Evolutionary conservation across 2,888 invertebrate species (phyloP).

Genomic region (Aphidius colemani): DNA sequence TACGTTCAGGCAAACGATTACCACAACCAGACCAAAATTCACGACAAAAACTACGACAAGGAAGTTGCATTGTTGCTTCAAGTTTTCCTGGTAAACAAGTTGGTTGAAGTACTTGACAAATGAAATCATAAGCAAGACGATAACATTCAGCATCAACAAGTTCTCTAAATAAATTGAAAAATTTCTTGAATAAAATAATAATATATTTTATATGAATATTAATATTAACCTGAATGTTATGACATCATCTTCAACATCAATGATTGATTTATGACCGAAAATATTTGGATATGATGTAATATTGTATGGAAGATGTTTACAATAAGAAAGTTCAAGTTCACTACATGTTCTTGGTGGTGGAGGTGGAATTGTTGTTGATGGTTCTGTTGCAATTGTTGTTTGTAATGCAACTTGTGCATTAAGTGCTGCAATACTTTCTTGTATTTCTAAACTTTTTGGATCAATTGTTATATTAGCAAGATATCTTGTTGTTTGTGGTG

Average conservation of each 20-base stretch:
- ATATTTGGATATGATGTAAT: conserved; percentile 83
- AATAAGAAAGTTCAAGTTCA: conserved; percentile 70
- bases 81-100: conserved; percentile 65
- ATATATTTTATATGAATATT: conserved; percentile 6
- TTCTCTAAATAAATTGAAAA: conserved; percentile 61
- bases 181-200: background rate
- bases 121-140: conserved; percentile 84
- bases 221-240: conserved; percentile 70
- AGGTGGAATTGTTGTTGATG: conserved; percentile 64
- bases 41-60: conserved; percentile 83
- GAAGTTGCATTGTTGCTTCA: conserved; percentile 67
- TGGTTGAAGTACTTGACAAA: conserved; percentile 85
- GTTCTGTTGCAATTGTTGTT: conserved; percentile 44
- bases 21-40: conserved; percentile 86
- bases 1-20: conserved; percentile 71
- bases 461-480: conserved; percentile 71
- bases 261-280: conserved; percentile 69
- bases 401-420: conserved; percentile 57
- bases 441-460: conserved; percentile 69
- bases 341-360: conserved; percentile 72
- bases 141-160: conserved; percentile 92
- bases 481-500: conserved; percentile 64
- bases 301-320: conserved; percentile 76
- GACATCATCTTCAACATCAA: conserved; percentile 74
- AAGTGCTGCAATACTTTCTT: conserved; percentile 60